Percentiles rank a stretch among this genome's conserved stretches.
Conservation (phyloP, 2,888 invertebrate species). For the Habroteleia sp. region DNA sequence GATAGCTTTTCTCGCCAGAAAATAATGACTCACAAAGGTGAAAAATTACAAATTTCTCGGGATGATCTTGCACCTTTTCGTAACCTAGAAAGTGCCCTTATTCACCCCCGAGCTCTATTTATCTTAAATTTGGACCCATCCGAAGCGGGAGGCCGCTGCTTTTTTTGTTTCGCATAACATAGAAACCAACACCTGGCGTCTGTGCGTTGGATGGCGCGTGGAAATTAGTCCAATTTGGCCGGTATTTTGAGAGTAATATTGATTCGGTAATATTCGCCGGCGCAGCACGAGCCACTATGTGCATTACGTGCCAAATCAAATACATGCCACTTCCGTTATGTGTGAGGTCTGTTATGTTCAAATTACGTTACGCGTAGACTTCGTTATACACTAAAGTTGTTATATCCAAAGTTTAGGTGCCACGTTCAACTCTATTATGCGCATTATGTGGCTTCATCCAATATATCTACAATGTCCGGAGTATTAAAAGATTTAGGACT, state of each 20-base stretch:
- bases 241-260: constrained; percentile 25
- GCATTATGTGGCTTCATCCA: constrained; percentile 52
- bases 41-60: too few species aligned
- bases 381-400: constrained; percentile 56
- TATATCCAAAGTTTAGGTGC: constrained; percentile 53
- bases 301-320: constrained; percentile 58
- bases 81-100: too few species aligned
- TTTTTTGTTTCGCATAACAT: too few species aligned
- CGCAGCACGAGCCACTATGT: constrained; percentile 9
- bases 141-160: too few species aligned
- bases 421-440: constrained; percentile 57
- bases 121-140: too few species aligned
- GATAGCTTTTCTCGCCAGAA: too few species aligned
- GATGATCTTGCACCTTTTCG: too few species aligned
- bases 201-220: constrained; percentile 13
- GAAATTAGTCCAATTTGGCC: constrained; percentile 30
- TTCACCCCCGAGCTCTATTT: too few species aligned
- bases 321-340: constrained; percentile 53
- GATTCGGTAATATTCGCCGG: constrained; percentile 39
- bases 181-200: too few species aligned
- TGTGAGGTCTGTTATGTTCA: constrained; percentile 57
- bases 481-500: constrained; percentile 56
- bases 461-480: constrained; percentile 49
- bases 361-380: constrained; percentile 60
- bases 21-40: too few species aligned